A percentile compares a stretch with the other conserved stretches of the same genome.
phyloP scores from a whole-genome alignment of 2,113 vertebrate species.

The Apus apus region DNA sequence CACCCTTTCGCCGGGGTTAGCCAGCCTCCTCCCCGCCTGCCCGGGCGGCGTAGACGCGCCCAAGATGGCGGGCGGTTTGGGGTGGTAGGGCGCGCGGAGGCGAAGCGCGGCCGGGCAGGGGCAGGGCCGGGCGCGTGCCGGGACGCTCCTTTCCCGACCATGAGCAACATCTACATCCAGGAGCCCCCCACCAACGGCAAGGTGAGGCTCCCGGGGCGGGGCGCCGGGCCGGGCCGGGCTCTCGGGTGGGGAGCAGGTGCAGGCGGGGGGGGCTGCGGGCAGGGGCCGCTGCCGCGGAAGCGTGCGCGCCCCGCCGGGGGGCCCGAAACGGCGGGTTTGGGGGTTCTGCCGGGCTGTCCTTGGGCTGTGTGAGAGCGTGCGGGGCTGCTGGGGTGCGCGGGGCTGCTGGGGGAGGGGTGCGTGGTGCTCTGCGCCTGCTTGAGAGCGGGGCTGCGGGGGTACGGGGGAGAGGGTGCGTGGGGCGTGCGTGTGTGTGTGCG shows the following conservation, averaged over 20 bases:
- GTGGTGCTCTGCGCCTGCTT: background rate
- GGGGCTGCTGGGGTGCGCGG: background rate
- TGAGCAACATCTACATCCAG: slow-evolving; percentile 99
- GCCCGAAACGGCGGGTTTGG: too few species aligned
- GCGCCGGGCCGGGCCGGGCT: too few species aligned
- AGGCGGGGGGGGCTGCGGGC: background rate
- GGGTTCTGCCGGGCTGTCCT: background rate
- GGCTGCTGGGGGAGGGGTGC: too few species aligned
- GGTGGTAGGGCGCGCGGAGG: accelerated
- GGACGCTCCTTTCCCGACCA: background rate
- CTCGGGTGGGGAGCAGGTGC: too few species aligned
- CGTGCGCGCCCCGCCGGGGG: too few species aligned
- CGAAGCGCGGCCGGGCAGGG: too few species aligned
- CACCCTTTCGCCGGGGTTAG: accelerated
- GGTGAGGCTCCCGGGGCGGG: slow-evolving; percentile 72
- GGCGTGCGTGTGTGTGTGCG: too few species aligned
- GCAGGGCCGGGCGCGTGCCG: accelerated
- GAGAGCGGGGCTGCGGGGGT: accelerated
- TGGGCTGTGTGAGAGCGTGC: background rate
- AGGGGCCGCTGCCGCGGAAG: background rate
- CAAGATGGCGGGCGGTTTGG: background rate
- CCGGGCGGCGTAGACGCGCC: background rate
- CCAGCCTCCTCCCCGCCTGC: accelerated
- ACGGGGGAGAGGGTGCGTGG: too few species aligned
- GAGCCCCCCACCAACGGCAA: slow-evolving; percentile 96